Evolutionary conservation across 1,140 invertebrate species (phyloP).

Genomic region (Coptotermes formosanus): DNA sequence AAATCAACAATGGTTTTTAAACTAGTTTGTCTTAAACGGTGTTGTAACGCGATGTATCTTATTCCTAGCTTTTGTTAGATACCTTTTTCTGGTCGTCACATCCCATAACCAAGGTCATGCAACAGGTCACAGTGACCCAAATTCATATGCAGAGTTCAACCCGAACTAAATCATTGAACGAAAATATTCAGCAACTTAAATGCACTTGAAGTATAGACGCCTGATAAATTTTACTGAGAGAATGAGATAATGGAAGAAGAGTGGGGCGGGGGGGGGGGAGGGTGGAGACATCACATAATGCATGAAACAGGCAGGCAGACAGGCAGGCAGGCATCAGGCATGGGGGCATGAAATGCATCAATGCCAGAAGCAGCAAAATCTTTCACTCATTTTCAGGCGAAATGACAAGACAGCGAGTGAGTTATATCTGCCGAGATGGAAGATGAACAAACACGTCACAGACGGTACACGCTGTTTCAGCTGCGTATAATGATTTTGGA

Average conservation of each 20-base stretch:
- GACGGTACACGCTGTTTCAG: too few species aligned
- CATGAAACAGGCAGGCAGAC: not conserved
- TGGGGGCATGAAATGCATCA: not conserved
- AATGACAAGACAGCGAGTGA: not conserved
- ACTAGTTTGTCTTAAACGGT: too few species aligned
- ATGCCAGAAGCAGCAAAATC: not conserved
- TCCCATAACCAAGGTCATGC: too few species aligned
- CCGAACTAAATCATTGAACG: not conserved
- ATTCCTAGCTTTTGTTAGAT: too few species aligned
- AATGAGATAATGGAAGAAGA: not conserved
- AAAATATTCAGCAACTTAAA: not conserved
- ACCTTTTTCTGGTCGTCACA: too few species aligned
- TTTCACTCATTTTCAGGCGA: too few species aligned
- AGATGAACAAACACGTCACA: not conserved
- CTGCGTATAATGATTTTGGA: too few species aligned
- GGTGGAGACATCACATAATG: not conserved
- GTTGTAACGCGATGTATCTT: too few species aligned
- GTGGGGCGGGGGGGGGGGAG: not conserved
- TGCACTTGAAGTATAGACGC: not conserved
- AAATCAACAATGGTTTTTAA: too few species aligned
- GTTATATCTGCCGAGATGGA: not conserved
- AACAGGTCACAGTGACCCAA: too few species aligned
- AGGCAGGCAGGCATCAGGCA: not conserved
- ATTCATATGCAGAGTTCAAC: too few species aligned
- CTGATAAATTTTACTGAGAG: slow-evolving; percentile 6